Percentiles rank a stretch among this genome's conserved stretches.
phyloP scores from a whole-genome alignment of 2,888 invertebrate species.

The Trisateles emortualis region DNA sequence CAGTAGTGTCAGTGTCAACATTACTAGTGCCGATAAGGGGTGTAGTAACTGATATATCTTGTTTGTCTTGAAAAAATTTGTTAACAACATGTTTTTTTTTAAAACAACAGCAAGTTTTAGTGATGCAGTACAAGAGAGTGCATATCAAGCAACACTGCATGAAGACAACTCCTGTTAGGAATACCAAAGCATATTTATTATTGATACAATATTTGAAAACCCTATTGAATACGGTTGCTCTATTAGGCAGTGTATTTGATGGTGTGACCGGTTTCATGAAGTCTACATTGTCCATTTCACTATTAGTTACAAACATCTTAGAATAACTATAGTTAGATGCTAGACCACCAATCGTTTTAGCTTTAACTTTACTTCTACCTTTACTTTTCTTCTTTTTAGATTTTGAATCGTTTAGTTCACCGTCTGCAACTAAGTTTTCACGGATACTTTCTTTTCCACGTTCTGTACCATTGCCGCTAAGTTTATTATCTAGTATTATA shows the following conservation, averaged over 20 bases:
- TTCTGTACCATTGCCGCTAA: no score
- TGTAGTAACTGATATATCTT: slow-evolving; percentile 75
- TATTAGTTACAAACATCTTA: no score
- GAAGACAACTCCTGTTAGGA: slow-evolving; percentile 54
- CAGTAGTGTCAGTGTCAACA: slow-evolving; percentile 71
- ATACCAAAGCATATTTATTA: slow-evolving; percentile 53
- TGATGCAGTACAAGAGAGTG: slow-evolving; percentile 60
- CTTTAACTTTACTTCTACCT: neutral
- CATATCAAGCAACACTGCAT: slow-evolving; percentile 70
- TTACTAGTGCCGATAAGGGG: slow-evolving; percentile 74
- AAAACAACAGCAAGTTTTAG: slow-evolving; percentile 53
- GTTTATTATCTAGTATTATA: no score
- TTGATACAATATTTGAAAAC: neutral
- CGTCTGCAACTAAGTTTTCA: neutral
- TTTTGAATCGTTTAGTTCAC: neutral
- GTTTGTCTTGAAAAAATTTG: slow-evolving; percentile 69
- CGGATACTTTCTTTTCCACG: no score
- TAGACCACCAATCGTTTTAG: no score
- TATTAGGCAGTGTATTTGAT: no score
- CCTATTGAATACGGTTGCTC: neutral
- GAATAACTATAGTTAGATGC: no score
- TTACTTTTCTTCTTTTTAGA: neutral
- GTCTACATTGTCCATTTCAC: no score
- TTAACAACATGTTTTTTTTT: slow-evolving; percentile 56
- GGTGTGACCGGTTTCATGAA: no score